These are phyloP conservation scores for Callionymus lyra DNA, from an alignment of 2,113 vertebrate species.

Conservation along the genomic window DNA sequence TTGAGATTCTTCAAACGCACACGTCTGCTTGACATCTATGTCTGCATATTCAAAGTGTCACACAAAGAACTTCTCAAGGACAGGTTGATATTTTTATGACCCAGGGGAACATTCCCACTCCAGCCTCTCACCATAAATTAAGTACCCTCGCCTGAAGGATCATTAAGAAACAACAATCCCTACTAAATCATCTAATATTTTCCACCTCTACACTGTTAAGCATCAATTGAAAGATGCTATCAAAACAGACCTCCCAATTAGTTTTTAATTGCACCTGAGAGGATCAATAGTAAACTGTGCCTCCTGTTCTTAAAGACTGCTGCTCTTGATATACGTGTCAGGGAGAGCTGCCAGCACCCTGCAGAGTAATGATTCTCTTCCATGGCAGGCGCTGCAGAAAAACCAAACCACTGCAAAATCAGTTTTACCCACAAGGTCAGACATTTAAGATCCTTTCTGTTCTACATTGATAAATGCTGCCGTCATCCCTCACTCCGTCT, in stretches of 20 bases:
- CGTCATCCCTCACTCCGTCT: slow-evolving; percentile 11
- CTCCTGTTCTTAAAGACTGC: slow-evolving; percentile 28
- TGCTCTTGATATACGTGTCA: slow-evolving; percentile 28
- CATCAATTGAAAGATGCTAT: slow-evolving; percentile 30
- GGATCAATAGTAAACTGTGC: slow-evolving; percentile 22
- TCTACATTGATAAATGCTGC: slow-evolving; percentile 40
- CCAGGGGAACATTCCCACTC: slow-evolving; percentile 11
- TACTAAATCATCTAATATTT: slow-evolving; percentile 29
- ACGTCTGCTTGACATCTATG: not conserved
- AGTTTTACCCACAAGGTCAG: slow-evolving; percentile 47
- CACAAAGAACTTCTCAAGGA: not conserved
- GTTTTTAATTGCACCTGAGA: slow-evolving; percentile 49
- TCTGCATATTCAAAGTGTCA: not conserved
- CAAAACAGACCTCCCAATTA: slow-evolving; percentile 32
- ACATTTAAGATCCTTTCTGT: slow-evolving; percentile 11
- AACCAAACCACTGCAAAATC: slow-evolving; percentile 37
- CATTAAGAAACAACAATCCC: slow-evolving; percentile 39
- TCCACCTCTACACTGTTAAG: slow-evolving; percentile 18
- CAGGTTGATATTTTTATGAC: slow-evolving; percentile 5
- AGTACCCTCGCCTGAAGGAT: slow-evolving; percentile 13
- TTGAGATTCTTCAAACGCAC: no score
- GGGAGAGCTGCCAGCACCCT: slow-evolving; percentile 33
- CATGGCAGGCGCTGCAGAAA: slow-evolving; percentile 29
- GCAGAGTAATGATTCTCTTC: slow-evolving; percentile 41
- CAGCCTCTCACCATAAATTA: slow-evolving; percentile 13